phyloP scores from a whole-genome alignment of 2,888 invertebrate genomes.

The Cheilosia pagana region DNA sequence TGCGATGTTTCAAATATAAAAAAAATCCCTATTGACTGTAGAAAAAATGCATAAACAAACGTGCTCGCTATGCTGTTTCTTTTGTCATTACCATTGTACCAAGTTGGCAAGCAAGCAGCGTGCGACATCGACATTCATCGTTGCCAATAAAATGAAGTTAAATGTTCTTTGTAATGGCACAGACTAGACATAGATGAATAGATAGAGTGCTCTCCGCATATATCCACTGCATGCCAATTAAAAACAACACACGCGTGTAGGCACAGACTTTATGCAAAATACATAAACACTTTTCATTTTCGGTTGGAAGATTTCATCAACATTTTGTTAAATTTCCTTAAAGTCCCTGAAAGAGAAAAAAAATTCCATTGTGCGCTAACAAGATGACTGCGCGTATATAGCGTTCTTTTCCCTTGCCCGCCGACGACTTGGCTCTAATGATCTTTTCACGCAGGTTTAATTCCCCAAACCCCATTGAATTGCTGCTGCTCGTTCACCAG shows the following conservation, averaged over 20 bases:
- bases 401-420: background rate
- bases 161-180: constrained; percentile 41
- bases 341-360: background rate
- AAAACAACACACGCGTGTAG: constrained; percentile 10
- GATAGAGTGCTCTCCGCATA: background rate
- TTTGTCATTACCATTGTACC: constrained; percentile 10
- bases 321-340: constrained; percentile 42
- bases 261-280: constrained; percentile 11
- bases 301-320: constrained; percentile 43
- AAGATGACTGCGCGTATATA: background rate
- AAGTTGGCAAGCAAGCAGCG: constrained; percentile 64
- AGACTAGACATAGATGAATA: constrained; percentile 17
- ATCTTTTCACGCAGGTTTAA: constrained; percentile 36
- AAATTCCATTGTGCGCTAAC: background rate
- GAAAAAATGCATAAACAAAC: constrained; percentile 56
- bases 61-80: constrained; percentile 30
- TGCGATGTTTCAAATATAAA: constrained; percentile 46
- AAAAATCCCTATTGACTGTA: constrained; percentile 12
- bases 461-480: constrained; percentile 15
- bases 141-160: constrained; percentile 71
- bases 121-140: constrained; percentile 51
- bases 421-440: constrained; percentile 15
- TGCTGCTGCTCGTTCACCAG: background rate
- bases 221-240: constrained; percentile 46
- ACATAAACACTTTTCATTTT: constrained; percentile 19